phyloP scores from a whole-genome alignment of 2,888 invertebrate genomes.

The Augiades crinisus region DNA sequence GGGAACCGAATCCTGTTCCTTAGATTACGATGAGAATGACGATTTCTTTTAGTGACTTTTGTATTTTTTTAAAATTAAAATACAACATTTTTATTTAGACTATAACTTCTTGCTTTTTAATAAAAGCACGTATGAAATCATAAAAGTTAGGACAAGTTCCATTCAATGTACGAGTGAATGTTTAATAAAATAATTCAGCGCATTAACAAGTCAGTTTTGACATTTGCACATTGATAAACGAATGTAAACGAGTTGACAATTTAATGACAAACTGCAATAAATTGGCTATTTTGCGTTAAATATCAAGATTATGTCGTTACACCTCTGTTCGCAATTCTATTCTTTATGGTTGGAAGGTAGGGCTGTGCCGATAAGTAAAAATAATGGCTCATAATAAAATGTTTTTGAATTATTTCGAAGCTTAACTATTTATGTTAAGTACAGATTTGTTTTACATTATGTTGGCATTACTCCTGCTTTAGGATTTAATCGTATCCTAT shows the following conservation, averaged over 20 bases:
- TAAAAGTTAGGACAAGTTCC: no score
- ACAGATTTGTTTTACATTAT: no score
- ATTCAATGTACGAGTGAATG: conserved; percentile 1
- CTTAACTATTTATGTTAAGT: no score
- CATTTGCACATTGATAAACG: conserved; percentile 3
- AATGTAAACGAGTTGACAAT: conserved; percentile 9
- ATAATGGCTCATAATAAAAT: background rate
- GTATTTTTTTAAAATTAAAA: no score
- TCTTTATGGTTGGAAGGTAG: conserved; percentile 10
- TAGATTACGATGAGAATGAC: no score
- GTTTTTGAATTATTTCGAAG: background rate
- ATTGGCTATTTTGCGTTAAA: conserved; percentile 6
- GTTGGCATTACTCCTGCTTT: no score
- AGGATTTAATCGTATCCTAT: no score
- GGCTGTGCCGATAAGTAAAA: background rate
- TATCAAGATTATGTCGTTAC: conserved; percentile 7
- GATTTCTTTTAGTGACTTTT: no score
- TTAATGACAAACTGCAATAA: conserved; percentile 8
- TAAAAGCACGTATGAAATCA: no score
- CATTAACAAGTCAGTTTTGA: conserved; percentile 6
- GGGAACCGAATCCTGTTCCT: no score
- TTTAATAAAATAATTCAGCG: conserved; percentile 3
- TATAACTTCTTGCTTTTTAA: no score
- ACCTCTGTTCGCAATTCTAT: conserved; percentile 8
- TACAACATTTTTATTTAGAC: no score